phyloP scores from a whole-genome alignment of 1,140 invertebrate species.

The Aradophagus sp. region DNA sequence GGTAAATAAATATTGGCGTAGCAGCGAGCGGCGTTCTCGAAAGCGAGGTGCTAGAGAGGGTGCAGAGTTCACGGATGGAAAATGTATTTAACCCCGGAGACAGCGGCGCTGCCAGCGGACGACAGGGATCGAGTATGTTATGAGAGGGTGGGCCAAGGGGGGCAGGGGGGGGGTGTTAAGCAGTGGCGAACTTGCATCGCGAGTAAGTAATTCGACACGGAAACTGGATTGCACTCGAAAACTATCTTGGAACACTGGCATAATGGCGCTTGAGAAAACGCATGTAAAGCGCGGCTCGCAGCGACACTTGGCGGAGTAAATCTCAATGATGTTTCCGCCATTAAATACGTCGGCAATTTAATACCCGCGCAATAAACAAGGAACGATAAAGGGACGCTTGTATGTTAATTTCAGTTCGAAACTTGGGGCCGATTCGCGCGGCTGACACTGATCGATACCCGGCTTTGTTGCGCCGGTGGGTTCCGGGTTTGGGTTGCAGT shows the following conservation, averaged over 20 bases:
- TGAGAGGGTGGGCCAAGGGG: constrained; percentile 1
- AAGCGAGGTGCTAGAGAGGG: constrained; percentile 10
- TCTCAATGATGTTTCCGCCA: constrained; percentile 15
- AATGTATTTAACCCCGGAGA: constrained; percentile 56
- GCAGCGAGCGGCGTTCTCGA: constrained; percentile 17
- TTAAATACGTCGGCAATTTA: constrained; percentile 29
- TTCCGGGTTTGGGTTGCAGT: too few relatives aligned
- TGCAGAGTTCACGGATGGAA: constrained; percentile 40
- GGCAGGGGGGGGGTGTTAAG: not conserved
- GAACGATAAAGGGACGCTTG: too few relatives aligned
- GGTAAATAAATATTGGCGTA: constrained; percentile 66
- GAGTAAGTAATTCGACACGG: constrained; percentile 64
- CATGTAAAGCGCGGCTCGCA: constrained; percentile 29
- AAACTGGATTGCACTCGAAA: constrained; percentile 59
- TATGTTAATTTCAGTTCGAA: too few relatives aligned
- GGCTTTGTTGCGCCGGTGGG: too few relatives aligned
- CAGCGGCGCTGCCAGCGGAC: constrained; percentile 29
- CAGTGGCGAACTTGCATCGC: constrained; percentile 42
- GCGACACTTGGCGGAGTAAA: constrained; percentile 27
- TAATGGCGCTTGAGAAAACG: constrained; percentile 40
- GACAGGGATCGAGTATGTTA: constrained; percentile 28
- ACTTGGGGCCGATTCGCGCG: too few relatives aligned
- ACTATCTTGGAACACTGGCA: constrained; percentile 35
- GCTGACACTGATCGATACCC: too few relatives aligned
- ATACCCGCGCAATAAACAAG: not conserved